Evolutionary conservation across 2,113 vertebrate species (phyloP).

Genomic region (Platysternon megacephalum): DNA sequence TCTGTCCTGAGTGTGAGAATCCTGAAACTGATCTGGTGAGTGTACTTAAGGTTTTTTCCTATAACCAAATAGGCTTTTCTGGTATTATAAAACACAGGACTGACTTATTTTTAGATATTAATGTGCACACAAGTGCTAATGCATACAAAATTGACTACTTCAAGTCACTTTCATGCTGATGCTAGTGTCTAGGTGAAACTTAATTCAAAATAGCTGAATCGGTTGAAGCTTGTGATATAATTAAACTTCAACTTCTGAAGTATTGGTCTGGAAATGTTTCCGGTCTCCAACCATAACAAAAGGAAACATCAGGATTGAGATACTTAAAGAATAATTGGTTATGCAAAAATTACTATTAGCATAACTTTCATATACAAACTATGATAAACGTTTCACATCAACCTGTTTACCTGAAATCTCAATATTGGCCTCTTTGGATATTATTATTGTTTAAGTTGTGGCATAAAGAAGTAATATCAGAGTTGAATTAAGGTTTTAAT

Average conservation of each 20-base stretch:
- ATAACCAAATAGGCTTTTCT: neutral
- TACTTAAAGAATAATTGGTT: too few relatives aligned
- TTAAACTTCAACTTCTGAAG: neutral
- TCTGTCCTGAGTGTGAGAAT: constrained; percentile 99
- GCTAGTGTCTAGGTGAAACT: neutral
- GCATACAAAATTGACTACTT: neutral
- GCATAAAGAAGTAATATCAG: neutral
- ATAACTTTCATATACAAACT: neutral
- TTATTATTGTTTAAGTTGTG: too few relatives aligned
- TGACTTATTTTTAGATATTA: neutral
- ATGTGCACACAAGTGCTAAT: neutral
- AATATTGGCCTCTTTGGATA: neutral
- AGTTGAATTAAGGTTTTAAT: neutral
- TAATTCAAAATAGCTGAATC: neutral
- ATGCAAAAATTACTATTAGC: neutral
- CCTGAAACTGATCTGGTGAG: constrained; percentile 98
- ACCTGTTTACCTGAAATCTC: neutral
- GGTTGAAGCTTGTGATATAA: neutral
- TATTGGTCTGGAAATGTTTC: neutral
- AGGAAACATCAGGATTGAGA: neutral
- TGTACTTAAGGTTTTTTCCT: neutral
- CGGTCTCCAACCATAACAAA: neutral
- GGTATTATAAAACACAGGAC: neutral
- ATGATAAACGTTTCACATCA: neutral
- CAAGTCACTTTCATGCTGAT: neutral